A percentile compares a stretch with the other conserved stretches of the same genome.
phyloP scores from a whole-genome alignment of 2,888 invertebrate species.

The Sicus ferrugineus region DNA sequence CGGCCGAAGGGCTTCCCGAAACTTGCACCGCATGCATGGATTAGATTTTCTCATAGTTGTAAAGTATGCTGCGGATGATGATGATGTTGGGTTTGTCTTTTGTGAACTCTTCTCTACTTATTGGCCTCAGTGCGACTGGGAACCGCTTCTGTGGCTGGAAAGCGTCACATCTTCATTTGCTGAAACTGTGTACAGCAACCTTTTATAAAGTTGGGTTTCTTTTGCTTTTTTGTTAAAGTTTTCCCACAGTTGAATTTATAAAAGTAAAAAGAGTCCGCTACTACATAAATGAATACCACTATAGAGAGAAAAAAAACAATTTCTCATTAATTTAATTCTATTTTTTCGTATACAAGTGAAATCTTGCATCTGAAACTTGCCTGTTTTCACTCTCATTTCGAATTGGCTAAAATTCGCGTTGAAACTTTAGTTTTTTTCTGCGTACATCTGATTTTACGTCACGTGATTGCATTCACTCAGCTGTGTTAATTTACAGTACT shows the following conservation, averaged over 20 bases:
- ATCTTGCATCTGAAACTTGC: constrained; percentile 20
- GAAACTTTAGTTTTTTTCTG: constrained; percentile 16
- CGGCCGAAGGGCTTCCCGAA: constrained; percentile 27
- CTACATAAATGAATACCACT: too few species aligned
- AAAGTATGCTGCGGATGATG: background rate
- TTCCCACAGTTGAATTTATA: too few species aligned
- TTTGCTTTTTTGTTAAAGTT: too few species aligned
- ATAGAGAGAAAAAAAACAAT: too few species aligned
- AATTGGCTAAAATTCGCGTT: constrained; percentile 1
- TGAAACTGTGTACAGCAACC: too few species aligned
- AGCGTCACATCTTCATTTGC: too few species aligned
- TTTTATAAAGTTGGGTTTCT: too few species aligned
- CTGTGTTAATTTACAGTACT: constrained; percentile 6
- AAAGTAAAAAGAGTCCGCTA: too few species aligned
- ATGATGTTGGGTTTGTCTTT: background rate
- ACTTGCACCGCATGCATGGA: constrained; percentile 24
- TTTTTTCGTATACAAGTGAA: constrained; percentile 10
- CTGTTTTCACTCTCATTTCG: constrained; percentile 20
- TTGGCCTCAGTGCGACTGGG: too few species aligned
- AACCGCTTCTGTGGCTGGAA: too few species aligned
- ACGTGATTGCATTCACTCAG: constrained; percentile 25
- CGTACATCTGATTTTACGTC: constrained; percentile 15
- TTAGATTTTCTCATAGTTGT: constrained; percentile 28
- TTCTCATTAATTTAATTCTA: too few species aligned
- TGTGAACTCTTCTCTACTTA: too few species aligned